Evolutionary conservation across 92 coral and sea anemone genomes (phyloP), one percentile per base, ranked within the genome.

Genomic region (Siderastrea radians): DNA sequence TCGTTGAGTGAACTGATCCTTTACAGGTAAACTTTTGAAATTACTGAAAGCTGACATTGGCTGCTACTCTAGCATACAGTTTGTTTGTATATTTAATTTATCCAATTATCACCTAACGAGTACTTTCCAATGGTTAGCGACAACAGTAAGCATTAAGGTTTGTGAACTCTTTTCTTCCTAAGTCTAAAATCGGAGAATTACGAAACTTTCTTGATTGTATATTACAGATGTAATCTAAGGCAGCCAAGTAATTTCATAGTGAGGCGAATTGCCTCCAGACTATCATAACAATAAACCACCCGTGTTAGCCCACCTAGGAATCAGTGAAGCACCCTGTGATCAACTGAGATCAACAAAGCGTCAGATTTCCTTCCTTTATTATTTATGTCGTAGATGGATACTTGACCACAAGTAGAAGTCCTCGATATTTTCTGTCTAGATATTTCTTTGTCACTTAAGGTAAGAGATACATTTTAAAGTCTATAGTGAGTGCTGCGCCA

Each of bases 251-350:
- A 5, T 13, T 13, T 61, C 19, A 3, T 13, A 3, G 4, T 6
- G 12, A 38, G 51, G 15, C 4, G 2, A 16, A 6, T 44, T 6
- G 73, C 7, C 9, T 16, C 48, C 46, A 43, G 7, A 54, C 19
- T 45, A 54, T 44, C 68, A 3, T 11, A 71, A 46, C 54, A 82
- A 82, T 53, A n/a, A 16, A 47, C n/a, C 77, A 82, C 86, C 86
- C 43, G 68, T 47, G 53, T 45, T 5, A 52, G 66, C 13, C 2
- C 44, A 65, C 17, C 10, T 52, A 19, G 38, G 51, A 8, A 44
- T 14, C 54, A 57, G 44, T 69, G 14, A 70, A 11, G 15, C 52
- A 82, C 86, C 74, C 49, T 43, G 44, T 15, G 44, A 71, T 55
- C 86, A 58, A 46, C n/a, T 38, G 6, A n/a, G 70, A 17, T 64